Evolutionary conservation across 2,888 invertebrate genomes (phyloP), one percentile per base, ranked within the genome.

Genomic region (Arenicola marina): DNA sequence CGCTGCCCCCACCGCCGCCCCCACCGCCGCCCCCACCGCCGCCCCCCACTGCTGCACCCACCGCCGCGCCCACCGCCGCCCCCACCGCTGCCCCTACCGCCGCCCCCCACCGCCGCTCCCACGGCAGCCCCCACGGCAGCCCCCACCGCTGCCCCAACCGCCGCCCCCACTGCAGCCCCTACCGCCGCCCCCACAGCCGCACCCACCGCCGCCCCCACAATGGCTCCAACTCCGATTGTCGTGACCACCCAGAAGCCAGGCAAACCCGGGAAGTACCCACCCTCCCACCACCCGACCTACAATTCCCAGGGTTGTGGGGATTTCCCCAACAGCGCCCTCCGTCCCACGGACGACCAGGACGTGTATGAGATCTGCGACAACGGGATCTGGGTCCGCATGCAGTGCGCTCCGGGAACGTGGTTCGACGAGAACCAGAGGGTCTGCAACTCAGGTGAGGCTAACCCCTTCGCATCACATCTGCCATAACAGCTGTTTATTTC

Each of bases 391-490:
- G 31, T 57, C 4, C 31, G 11, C 4, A 57, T 57, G 57, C 57
- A 18, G 45, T 57, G 57, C 33, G 57, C 57, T 11, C 57, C 57
- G 4, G 57, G 57, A 4, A 57, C 57, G 15, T 57, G 57, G 57
- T 57, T 46, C 31, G 46, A 46, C 28, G n/a, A 4, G 4, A n/a
- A 4, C 11, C 3, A 18, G 7, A 46, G 11, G n/a, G 45, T 33
- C 7, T 57, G 57, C 31, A 26, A 7, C 26, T 48, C 48, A 4
- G 57, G 57, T 57, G 29, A 46, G 21, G 18, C n/a, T n/a, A n/a
- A n/a, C n/a, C n/a, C n/a, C n/a, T n/a, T n/a, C n/a, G n/a, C n/a
- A n/a, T n/a, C n/a, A n/a, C n/a, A n/a, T n/a, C n/a, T n/a, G n/a
- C n/a, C n/a, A n/a, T n/a, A n/a, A n/a, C n/a, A n/a, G n/a, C n/a